These are phyloP conservation scores for Ctenomys sociabilis DNA, from an alignment of 2,113 vertebrate species.

Conservation along the genomic window DNA sequence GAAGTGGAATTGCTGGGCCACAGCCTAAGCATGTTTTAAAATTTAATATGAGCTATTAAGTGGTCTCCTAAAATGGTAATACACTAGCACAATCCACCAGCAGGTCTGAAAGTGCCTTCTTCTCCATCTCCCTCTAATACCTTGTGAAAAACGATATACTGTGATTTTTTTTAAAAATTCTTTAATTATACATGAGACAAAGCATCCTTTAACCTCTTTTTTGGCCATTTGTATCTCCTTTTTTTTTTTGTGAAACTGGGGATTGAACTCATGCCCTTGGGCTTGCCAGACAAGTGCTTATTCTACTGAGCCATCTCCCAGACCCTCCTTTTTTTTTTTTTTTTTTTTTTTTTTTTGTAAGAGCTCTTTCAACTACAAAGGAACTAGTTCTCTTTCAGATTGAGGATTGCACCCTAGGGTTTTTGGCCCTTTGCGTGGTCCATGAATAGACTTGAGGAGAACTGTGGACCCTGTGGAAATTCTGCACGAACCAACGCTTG, in stretches of 20 bases:
- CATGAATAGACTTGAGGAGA: neutral
- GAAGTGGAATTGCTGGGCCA: constrained; percentile 41
- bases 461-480: neutral
- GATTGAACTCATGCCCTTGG: too few relatives aligned
- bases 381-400: constrained; percentile 17
- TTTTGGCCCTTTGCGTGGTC: neutral
- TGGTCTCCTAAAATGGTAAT: neutral
- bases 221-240: neutral
- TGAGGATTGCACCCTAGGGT: neutral
- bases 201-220: neutral
- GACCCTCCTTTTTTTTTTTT: too few relatives aligned
- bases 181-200: neutral
- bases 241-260: too few relatives aligned
- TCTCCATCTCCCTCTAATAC: neutral
- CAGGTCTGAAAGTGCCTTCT: neutral
- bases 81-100: too few relatives aligned
- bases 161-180: neutral
- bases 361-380: constrained; percentile 47
- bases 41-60: neutral
- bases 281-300: too few relatives aligned
- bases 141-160: neutral
- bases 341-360: constrained; percentile 33
- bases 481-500: neutral
- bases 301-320: too few relatives aligned
- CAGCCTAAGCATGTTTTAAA: constrained; percentile 40